Conservation (phyloP, 1,140 invertebrate genomes). For the Drosophila gunungcola region DNA sequence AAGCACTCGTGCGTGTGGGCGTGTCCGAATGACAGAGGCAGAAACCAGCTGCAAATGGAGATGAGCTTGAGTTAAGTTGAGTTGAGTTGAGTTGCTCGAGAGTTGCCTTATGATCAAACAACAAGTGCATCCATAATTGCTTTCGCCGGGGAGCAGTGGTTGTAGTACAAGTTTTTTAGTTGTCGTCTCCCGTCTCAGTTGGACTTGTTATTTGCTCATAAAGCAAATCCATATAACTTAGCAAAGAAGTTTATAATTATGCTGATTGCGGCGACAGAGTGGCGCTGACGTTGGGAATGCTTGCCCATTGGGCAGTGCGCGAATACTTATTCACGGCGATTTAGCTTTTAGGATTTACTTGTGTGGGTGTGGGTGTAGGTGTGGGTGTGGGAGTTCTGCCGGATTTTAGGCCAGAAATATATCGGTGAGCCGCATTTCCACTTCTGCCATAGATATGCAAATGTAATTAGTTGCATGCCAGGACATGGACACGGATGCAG, state of each 20-base stretch:
- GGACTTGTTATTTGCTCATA: constrained; percentile 55
- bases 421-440: constrained; percentile 56
- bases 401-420: constrained; percentile 50
- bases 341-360: too few relatives aligned
- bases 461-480: constrained; percentile 81
- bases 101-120: constrained; percentile 16
- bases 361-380: too few relatives aligned
- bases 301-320: too few relatives aligned
- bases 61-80: constrained; percentile 16
- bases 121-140: constrained; percentile 76
- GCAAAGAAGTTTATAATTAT: constrained; percentile 75
- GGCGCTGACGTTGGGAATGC: constrained; percentile 28
- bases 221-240: constrained; percentile 61
- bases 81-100: constrained; percentile 9
- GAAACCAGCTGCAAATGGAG: constrained; percentile 22
- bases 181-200: constrained; percentile 1
- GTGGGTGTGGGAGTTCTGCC: neutral
- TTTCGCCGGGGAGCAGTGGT: constrained; percentile 25
- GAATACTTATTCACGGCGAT: too few relatives aligned
- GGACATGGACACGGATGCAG: constrained; percentile 32
- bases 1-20: constrained; percentile 68
- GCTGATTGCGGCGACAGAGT: constrained; percentile 68
- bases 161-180: constrained; percentile 40
- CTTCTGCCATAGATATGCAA: constrained; percentile 75
- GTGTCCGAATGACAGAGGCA: constrained; percentile 55